Conservation (phyloP, 2,113 vertebrate species). For the Melanocharis versteri region DNA sequence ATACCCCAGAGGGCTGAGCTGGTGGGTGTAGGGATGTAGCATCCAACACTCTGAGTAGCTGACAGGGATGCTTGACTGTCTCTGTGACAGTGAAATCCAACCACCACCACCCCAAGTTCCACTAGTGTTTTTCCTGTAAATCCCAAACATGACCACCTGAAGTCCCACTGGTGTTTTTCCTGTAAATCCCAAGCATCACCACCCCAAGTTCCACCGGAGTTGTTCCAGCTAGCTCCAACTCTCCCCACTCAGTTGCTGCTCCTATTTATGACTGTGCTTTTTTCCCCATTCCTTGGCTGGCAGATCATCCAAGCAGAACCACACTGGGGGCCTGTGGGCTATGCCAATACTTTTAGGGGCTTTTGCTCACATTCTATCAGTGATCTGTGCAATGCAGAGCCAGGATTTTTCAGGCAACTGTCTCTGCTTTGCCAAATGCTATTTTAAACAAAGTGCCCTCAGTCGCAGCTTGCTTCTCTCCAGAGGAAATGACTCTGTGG, state of each 20-base stretch:
- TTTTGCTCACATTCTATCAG: background rate
- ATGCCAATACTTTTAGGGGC: fast-evolving
- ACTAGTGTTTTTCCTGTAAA: background rate
- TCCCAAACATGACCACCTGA: background rate
- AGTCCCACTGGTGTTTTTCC: background rate
- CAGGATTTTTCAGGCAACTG: background rate
- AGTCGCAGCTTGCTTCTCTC: fast-evolving
- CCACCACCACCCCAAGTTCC: background rate
- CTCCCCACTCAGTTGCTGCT: background rate
- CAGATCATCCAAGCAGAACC: background rate
- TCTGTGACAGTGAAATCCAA: background rate
- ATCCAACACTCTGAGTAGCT: fast-evolving
- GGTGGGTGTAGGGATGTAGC: background rate
- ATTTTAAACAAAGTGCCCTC: background rate
- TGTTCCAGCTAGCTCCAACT: background rate
- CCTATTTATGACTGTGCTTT: fast-evolving
- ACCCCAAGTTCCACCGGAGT: background rate
- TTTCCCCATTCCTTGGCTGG: background rate
- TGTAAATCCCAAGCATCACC: background rate
- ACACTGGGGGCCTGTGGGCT: background rate
- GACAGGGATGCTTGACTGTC: background rate
- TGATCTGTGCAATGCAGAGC: background rate
- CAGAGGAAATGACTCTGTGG: fast-evolving
- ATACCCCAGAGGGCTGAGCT: fast-evolving
- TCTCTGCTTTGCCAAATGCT: background rate